Evolutionary conservation across 2,113 vertebrate genomes (phyloP).

Genomic region (Corvus moneduloides): DNA sequence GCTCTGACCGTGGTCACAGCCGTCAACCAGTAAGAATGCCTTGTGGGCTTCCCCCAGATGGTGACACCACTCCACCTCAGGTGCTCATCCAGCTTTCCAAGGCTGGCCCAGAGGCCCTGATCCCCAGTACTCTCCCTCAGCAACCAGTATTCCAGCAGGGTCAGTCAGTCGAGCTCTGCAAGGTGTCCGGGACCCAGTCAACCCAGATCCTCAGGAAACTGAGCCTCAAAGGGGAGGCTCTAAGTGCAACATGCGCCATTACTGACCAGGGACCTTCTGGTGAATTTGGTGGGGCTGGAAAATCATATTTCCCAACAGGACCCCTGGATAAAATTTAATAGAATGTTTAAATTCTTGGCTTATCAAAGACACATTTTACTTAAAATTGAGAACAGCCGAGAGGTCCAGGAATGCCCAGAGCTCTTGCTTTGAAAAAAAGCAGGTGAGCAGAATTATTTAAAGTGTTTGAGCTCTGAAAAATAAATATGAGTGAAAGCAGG

Average conservation of each 20-base stretch:
- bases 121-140: background rate
- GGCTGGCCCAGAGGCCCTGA: background rate
- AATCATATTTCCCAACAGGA: background rate
- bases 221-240: background rate
- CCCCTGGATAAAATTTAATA: background rate
- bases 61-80: background rate
- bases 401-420: background rate
- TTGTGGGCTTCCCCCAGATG: background rate
- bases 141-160: fast-evolving
- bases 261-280: background rate
- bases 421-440: background rate
- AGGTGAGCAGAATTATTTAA: background rate
- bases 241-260: no score
- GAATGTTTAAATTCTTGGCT: background rate
- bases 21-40: background rate
- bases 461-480: background rate
- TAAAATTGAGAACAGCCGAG: background rate
- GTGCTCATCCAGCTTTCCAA: background rate
- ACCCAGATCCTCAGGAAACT: background rate
- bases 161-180: background rate
- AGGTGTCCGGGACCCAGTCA: background rate
- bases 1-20: background rate
- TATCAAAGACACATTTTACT: background rate
- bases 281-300: background rate
- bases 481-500: background rate